phyloP scores from a whole-genome alignment of 2,888 invertebrate genomes.

The Amorpha juglandis region DNA sequence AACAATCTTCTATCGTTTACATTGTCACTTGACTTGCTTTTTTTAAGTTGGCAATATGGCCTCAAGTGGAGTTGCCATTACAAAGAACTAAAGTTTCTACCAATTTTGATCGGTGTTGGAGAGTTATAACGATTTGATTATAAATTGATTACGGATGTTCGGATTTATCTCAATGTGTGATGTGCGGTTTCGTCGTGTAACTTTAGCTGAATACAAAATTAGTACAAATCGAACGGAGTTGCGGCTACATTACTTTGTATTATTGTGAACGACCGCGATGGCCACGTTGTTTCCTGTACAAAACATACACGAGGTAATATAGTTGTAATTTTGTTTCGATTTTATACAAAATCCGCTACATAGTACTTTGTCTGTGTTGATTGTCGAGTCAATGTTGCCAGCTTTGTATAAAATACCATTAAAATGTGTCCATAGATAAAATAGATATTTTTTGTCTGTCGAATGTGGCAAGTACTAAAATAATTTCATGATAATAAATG shows the following conservation, averaged over 20 bases:
- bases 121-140: neutral
- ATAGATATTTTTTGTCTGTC: slow-evolving; percentile 16
- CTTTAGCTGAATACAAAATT: slow-evolving; percentile 55
- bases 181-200: slow-evolving; percentile 53
- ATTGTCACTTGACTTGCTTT: neutral
- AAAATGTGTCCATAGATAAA: slow-evolving; percentile 25
- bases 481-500: slow-evolving; percentile 13
- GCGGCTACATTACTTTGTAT: slow-evolving; percentile 51
- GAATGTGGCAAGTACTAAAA: neutral
- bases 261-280: slow-evolving; percentile 47
- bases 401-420: slow-evolving; percentile 37
- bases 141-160: neutral
- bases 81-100: neutral
- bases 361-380: slow-evolving; percentile 56
- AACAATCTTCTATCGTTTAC: neutral
- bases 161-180: slow-evolving; percentile 32
- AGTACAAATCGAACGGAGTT: slow-evolving; percentile 56
- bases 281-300: slow-evolving; percentile 61
- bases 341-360: slow-evolving; percentile 34
- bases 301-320: slow-evolving; percentile 56
- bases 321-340: slow-evolving; percentile 55
- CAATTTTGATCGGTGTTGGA: neutral
- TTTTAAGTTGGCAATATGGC: neutral
- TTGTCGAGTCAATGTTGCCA: slow-evolving; percentile 45
- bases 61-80: neutral